A percentile compares a stretch with the other conserved stretches of the same genome.
Conservation (phyloP, 1,140 invertebrate species). For the Atta cephalotes region DNA sequence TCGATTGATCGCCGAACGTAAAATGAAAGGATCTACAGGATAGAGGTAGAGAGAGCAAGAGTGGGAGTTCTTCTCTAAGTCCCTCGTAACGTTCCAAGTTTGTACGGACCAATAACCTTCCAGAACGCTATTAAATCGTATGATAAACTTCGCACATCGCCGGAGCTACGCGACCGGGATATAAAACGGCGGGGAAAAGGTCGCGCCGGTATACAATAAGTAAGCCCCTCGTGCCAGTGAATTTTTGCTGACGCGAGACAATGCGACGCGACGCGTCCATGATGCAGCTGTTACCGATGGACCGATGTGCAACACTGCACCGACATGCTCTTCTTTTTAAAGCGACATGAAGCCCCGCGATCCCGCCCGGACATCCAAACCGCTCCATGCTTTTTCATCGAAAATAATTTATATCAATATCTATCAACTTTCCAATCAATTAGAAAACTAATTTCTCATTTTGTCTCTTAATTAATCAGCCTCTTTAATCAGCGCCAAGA, state of each 20-base stretch:
- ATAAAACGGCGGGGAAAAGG: slow-evolving; percentile 54
- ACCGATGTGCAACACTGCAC: slow-evolving; percentile 45
- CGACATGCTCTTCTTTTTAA: slow-evolving; percentile 29
- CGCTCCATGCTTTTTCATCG: not conserved
- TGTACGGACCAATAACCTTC: slow-evolving; percentile 67
- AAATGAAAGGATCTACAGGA: slow-evolving; percentile 60
- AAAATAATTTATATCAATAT: not conserved
- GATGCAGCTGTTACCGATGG: slow-evolving; percentile 56
- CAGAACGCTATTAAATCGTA: slow-evolving; percentile 66
- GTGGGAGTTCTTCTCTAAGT: slow-evolving; percentile 28
- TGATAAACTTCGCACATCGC: slow-evolving; percentile 60
- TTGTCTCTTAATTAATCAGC: not conserved
- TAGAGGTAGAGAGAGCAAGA: slow-evolving; percentile 23
- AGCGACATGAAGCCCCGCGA: slow-evolving; percentile 21
- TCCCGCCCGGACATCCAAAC: not conserved
- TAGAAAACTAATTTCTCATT: not conserved
- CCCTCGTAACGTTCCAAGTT: slow-evolving; percentile 55
- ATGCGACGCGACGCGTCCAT: slow-evolving; percentile 13
- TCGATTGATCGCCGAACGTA: slow-evolving; percentile 70
- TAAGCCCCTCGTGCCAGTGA: slow-evolving; percentile 51
- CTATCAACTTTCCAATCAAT: not conserved
- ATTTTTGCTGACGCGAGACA: slow-evolving; percentile 59
- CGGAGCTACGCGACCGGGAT: slow-evolving; percentile 47
- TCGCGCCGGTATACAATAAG: slow-evolving; percentile 53
- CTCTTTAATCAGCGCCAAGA: not conserved